A percentile compares a stretch with the other conserved stretches of the same genome.
Conservation (phyloP, 2,888 invertebrate genomes). For the Pardosa pseudoannulata region DNA sequence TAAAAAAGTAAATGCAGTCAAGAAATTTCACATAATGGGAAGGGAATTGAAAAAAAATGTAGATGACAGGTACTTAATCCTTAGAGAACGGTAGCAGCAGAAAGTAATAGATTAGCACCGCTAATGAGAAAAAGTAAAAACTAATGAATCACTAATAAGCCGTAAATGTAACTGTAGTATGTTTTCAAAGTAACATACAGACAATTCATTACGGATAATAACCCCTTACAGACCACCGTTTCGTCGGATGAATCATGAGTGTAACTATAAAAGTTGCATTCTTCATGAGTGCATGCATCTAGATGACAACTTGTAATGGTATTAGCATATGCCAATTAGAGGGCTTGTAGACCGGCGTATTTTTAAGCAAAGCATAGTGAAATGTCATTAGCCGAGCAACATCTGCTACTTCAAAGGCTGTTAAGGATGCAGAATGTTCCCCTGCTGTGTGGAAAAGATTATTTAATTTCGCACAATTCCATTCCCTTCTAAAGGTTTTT, state of each 20-base stretch:
- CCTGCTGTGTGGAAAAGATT: not conserved
- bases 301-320: slow-evolving; percentile 2
- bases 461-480: too few relatives aligned
- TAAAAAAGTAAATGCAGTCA: too few relatives aligned
- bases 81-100: too few relatives aligned
- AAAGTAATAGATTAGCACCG: not conserved
- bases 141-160: slow-evolving; percentile 4
- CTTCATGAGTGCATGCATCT: not conserved
- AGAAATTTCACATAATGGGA: too few relatives aligned
- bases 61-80: too few relatives aligned
- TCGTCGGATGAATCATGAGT: not conserved
- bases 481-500: too few relatives aligned
- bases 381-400: not conserved
- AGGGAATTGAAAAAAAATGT: too few relatives aligned
- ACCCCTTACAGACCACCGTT: not conserved
- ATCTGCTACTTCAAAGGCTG: not conserved
- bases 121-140: not conserved
- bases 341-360: not conserved
- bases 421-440: not conserved
- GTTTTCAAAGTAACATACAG: not conserved
- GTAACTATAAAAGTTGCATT: not conserved
- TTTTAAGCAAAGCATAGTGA: not conserved
- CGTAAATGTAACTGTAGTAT: not conserved
- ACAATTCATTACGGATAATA: slow-evolving; percentile 8
- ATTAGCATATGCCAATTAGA: slow-evolving; percentile 17